Evolutionary conservation across 92 coral and sea anemone species (phyloP), one percentile per base, ranked within the genome.

Genomic region (Ricordea florida): DNA sequence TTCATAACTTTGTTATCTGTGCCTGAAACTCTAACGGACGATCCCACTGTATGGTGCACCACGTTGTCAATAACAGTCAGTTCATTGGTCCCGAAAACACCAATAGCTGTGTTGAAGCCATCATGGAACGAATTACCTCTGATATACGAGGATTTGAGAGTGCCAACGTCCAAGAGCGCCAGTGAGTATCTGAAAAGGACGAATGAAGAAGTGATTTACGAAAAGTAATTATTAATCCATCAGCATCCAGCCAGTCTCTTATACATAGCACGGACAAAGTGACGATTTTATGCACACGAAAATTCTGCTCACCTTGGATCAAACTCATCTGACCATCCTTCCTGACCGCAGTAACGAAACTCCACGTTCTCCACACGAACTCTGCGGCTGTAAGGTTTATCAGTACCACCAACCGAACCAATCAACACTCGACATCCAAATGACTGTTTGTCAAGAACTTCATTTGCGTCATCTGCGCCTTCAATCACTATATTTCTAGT

Each of bases 271-370:
- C n/a, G n/a, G n/a, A n/a, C n/a, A n/a, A n/a, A n/a, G n/a, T n/a
- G n/a, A n/a, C n/a, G n/a, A n/a, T n/a, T n/a, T n/a, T n/a, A n/a
- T n/a, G n/a, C n/a, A n/a, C n/a, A n/a, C n/a, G n/a, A n/a, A n/a
- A n/a, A n/a, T n/a, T n/a, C n/a, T n/a, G 3, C 0, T 21, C 42
- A 91, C 97, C 93, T 87, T 49, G 97, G 93, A 42, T 88, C 97
- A 66, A 47, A 73, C n/a, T 23, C 74, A 55, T 89, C 97, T 9
- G 85, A 44, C 87, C 89, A 92, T 16, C 97, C 97, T 48, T 80
- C 83, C 55, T 92, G 97, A 16, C 97, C 97, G 73, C 97, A 92
- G 57, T 89, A 76, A 57, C 86, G 82, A 64, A 92, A 92, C 83
- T 92, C 97, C 26, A 70, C 94, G 64, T 92, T 92, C 69, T 92